Evolutionary conservation across 2,888 invertebrate genomes (phyloP).

Genomic region (Platycnemis pennipes): DNA sequence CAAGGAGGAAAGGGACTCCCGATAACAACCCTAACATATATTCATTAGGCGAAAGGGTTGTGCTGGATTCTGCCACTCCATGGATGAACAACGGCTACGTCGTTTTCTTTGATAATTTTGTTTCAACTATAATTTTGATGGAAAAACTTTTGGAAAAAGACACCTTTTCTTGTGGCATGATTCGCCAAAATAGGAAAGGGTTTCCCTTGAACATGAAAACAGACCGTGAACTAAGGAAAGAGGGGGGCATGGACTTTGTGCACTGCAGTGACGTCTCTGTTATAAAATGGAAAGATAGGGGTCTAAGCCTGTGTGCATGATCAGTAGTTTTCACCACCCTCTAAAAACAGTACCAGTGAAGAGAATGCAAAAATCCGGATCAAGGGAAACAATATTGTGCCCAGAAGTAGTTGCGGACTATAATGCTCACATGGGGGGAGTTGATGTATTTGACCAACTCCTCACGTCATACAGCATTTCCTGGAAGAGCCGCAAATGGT

Average conservation of each 20-base stretch:
- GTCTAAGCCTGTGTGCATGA: neutral
- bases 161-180: neutral
- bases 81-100: neutral
- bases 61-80: neutral
- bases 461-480: neutral
- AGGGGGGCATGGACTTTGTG: neutral
- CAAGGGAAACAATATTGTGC: neutral
- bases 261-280: neutral
- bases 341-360: neutral
- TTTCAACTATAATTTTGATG: constrained; percentile 8
- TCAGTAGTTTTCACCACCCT: no score
- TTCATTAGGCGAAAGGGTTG: neutral
- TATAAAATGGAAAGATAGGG: neutral
- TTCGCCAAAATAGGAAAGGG: neutral
- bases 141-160: neutral
- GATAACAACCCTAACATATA: neutral
- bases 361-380: neutral
- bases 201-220: neutral
- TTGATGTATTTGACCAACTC: neutral
- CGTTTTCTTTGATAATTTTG: constrained; percentile 6
- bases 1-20: neutral
- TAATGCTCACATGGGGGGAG: neutral
- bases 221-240: neutral
- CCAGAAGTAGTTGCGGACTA: constrained; percentile 1
- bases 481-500: neutral